phyloP scores from a whole-genome alignment of 1,140 invertebrate genomes.

The Procambarus virginalis region DNA sequence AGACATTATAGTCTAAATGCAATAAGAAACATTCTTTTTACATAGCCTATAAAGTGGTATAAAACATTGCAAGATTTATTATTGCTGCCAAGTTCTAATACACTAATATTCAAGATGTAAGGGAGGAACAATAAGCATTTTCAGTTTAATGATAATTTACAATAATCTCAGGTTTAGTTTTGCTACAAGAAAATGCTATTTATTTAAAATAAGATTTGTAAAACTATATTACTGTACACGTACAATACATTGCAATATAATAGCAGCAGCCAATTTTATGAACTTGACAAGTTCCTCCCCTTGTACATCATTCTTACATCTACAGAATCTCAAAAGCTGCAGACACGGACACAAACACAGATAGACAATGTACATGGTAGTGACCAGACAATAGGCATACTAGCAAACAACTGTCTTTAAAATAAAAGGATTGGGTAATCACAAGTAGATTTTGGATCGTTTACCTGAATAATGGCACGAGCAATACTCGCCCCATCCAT shows the following conservation, averaged over 20 bases:
- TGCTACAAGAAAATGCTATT: not conserved
- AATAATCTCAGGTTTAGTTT: not conserved
- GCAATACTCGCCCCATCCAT: slow-evolving; percentile 68
- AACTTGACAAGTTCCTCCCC: not conserved
- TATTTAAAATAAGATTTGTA: no score
- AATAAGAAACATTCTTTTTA: no score
- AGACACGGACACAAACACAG: not conserved
- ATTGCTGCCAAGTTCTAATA: no score
- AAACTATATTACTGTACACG: no score
- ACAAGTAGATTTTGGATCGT: slow-evolving; percentile 9
- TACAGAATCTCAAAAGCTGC: not conserved
- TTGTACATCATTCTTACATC: not conserved
- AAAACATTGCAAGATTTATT: no score
- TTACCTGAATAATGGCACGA: slow-evolving; percentile 70
- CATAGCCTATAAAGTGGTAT: no score
- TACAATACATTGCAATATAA: no score
- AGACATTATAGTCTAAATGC: no score
- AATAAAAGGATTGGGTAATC: not conserved
- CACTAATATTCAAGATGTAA: no score
- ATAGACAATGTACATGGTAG: slow-evolving; percentile 2
- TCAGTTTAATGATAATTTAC: no score
- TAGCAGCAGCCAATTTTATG: no score
- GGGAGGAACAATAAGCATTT: no score
- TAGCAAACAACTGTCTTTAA: not conserved
- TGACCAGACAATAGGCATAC: slow-evolving; percentile 51